Evolutionary conservation across 2,888 invertebrate genomes (phyloP), one percentile per base, ranked within the genome.

Genomic region (Lymantria dispar): DNA sequence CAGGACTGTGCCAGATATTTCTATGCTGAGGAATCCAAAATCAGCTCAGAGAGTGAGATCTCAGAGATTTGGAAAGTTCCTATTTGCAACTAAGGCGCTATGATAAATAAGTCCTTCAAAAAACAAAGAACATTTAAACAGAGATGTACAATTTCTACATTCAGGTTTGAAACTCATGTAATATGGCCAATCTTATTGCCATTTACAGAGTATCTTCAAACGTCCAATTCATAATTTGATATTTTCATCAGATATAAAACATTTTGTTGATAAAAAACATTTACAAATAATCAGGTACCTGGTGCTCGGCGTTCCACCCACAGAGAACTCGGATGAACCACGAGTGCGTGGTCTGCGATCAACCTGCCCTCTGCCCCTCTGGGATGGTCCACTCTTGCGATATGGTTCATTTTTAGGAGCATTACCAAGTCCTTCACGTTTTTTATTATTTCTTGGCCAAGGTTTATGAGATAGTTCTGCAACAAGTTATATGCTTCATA

Each of bases 311-410:
- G 94, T 92, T 95, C 95, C 91, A 94, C 93, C 92, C 92, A 92
- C 54, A 83, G 74, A 56, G 71, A 73, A 76, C 68, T 87, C 85
- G 72, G 89, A 67, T 81, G 92, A 77, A 58, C 71, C 89, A 79
- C 95, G 94, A 80, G 95, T 89, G 74, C 94, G 93, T 87, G 94
- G 93, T 77, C 95, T 95, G 87, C 95, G 93, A 86, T 96, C 96
- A 87, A 94, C 93, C 86, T 93, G 91, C 74, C 92, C 92, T 89
- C 94, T 94, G 75, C 92, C 90, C 79, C 94, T 94, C 80, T 95
- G 95, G 68, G 94, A 86, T 71, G 92, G 88, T 58, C 94, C 94
- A 87, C 96, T 97, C 68, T 83, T 87, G 10, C 87, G 83, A 70
- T 93, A 93, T 70, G 92, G 93, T 80, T 94, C 93, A 81, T 95